phyloP scores from a whole-genome alignment of 2,113 vertebrate genomes.

The Myotis davidii region DNA sequence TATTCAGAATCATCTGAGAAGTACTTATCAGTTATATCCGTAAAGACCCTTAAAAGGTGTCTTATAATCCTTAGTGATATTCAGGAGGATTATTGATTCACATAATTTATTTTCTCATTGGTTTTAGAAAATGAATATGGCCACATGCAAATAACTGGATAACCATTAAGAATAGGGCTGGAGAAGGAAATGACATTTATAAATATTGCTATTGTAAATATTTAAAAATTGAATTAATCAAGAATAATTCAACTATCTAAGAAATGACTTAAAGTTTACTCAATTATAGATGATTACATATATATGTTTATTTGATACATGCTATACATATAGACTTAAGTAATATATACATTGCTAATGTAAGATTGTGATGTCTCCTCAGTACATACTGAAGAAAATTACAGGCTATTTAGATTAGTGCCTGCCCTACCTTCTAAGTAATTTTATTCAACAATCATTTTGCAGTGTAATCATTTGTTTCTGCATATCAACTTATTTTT shows the following conservation, averaged over 20 bases:
- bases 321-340: not conserved
- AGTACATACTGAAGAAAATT: not conserved
- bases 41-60: not conserved
- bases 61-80: not conserved
- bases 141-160: not conserved
- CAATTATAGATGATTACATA: not conserved
- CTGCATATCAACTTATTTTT: not conserved
- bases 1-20: not conserved
- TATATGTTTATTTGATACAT: not conserved
- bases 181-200: not conserved
- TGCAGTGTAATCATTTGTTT: not conserved
- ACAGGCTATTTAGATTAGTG: not conserved
- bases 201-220: not conserved
- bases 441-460: not conserved
- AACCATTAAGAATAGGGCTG: not conserved
- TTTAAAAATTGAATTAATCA: not conserved
- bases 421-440: not conserved
- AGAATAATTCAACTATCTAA: not conserved
- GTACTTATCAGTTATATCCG: not conserved
- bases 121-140: not conserved
- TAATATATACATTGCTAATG: not conserved
- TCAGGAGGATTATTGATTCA: not conserved
- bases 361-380: not conserved
- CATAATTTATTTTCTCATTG: not conserved
- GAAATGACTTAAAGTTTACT: not conserved